These are phyloP conservation scores for Scaptodrosophila lebanonensis DNA, from an alignment of 1,140 invertebrate species.

Conservation along the genomic window DNA sequence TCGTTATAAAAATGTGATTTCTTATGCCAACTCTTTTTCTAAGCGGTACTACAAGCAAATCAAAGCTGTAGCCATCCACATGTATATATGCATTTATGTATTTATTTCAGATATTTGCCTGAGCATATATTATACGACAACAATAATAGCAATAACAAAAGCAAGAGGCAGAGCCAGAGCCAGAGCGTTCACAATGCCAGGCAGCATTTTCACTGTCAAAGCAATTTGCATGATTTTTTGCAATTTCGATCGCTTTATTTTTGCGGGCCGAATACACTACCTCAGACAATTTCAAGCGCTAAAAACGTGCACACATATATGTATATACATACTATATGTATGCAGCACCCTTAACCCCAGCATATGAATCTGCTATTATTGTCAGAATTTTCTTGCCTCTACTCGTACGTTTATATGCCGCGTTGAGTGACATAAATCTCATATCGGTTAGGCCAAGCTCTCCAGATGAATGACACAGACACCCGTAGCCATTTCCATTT, in stretches of 20 bases:
- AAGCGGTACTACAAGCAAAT: constrained; percentile 9
- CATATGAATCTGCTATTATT: constrained; percentile 49
- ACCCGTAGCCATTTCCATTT: too few species aligned
- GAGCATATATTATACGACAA: too few species aligned
- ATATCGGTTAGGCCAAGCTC: constrained; percentile 11
- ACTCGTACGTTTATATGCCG: too few species aligned
- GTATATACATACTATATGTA: neutral
- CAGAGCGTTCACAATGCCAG: constrained; percentile 19
- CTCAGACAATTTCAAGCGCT: neutral
- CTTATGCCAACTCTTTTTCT: constrained; percentile 11
- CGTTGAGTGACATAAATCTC: constrained; percentile 56
- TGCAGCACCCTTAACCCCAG: constrained; percentile 21
- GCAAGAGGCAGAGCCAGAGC: constrained; percentile 8
- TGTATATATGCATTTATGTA: constrained; percentile 6
- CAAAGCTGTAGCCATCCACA: constrained; percentile 31
- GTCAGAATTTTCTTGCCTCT: constrained; percentile 40
- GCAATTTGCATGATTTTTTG: constrained; percentile 51
- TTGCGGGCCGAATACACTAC: constrained; percentile 26
- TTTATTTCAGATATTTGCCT: too few species aligned
- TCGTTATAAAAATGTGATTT: constrained; percentile 38
- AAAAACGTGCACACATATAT: too few species aligned
- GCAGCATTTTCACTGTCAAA: constrained; percentile 45
- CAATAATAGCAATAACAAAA: too few species aligned
- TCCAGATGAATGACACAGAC: constrained; percentile 7
- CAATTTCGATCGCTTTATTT: constrained; percentile 24